Conservation (phyloP, 2,113 vertebrate genomes). For the Lipotes vexillifer region DNA sequence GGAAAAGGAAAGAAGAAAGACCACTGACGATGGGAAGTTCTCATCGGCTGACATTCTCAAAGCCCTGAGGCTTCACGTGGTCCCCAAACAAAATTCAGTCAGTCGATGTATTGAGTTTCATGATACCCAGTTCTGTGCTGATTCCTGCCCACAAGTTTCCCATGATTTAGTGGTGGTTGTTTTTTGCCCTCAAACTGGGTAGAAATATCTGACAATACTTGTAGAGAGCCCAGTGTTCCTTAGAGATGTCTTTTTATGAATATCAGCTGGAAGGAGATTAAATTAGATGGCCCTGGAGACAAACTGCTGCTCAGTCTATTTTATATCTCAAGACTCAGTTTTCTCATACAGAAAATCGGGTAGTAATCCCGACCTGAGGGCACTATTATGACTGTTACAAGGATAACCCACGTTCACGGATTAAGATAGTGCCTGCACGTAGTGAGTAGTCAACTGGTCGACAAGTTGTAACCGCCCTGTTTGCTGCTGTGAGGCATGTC, state of each 20-base stretch:
- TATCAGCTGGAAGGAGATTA: not conserved
- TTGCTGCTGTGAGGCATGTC: not conserved
- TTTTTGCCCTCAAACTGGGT: not conserved
- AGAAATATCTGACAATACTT: not conserved
- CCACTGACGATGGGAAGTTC: not conserved
- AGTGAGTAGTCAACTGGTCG: not conserved
- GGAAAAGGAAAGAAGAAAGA: not conserved
- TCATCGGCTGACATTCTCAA: not conserved
- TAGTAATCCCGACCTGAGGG: not conserved
- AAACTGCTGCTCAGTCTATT: not conserved
- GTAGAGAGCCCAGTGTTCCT: not conserved
- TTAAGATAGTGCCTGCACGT: not conserved
- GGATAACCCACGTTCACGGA: rapidly evolving
- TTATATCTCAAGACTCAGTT: not conserved
- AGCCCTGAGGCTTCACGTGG: not conserved
- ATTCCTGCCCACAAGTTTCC: not conserved
- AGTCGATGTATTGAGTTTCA: not conserved
- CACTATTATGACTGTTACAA: not conserved
- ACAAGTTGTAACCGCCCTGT: not conserved
- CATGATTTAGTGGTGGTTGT: not conserved
- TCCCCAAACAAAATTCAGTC: not conserved
- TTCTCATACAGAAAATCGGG: not conserved
- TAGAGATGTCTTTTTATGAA: not conserved
- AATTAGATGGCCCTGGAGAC: not conserved
- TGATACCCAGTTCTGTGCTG: not conserved